phyloP scores from a whole-genome alignment of 2,888 invertebrate genomes.

The Lucinisca nassula region DNA sequence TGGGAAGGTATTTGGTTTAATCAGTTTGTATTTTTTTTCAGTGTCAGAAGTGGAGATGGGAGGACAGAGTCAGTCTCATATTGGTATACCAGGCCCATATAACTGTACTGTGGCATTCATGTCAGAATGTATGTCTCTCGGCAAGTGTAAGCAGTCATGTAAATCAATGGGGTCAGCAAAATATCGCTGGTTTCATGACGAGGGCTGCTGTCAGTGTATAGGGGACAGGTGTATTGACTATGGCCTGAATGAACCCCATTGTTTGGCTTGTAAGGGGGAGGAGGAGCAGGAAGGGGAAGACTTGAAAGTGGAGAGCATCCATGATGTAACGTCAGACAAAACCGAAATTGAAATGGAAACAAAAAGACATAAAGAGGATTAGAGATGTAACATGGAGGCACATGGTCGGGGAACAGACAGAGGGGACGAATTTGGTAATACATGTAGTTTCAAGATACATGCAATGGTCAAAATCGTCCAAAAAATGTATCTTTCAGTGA shows the following conservation, averaged over 20 bases:
- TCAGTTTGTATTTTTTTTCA: not conserved
- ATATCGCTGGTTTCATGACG: constrained; percentile 97
- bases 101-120: constrained; percentile 98
- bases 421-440: too few species aligned
- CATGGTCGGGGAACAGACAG: too few species aligned
- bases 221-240: constrained; percentile 96
- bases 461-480: too few species aligned
- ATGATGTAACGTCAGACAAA: not conserved
- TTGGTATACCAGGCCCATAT: constrained; percentile 11
- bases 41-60: not conserved
- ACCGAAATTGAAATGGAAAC: not conserved
- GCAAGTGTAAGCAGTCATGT: constrained; percentile 95
- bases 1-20: too few species aligned
- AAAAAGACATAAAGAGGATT: not conserved
- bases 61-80: constrained; percentile 15
- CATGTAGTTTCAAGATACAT: too few species aligned
- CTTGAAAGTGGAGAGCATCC: constrained; percentile 2
- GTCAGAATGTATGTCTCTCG: constrained; percentile 95
- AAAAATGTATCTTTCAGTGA: too few species aligned
- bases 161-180: constrained; percentile 93
- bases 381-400: too few species aligned
- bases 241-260: constrained; percentile 89
- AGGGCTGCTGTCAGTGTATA: constrained; percentile 97
- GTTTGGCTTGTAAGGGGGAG: constrained; percentile 48
- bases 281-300: constrained; percentile 36